These are phyloP conservation scores for Leucopsar rothschildi DNA, from an alignment of 2,113 vertebrate species.

Conservation along the genomic window DNA sequence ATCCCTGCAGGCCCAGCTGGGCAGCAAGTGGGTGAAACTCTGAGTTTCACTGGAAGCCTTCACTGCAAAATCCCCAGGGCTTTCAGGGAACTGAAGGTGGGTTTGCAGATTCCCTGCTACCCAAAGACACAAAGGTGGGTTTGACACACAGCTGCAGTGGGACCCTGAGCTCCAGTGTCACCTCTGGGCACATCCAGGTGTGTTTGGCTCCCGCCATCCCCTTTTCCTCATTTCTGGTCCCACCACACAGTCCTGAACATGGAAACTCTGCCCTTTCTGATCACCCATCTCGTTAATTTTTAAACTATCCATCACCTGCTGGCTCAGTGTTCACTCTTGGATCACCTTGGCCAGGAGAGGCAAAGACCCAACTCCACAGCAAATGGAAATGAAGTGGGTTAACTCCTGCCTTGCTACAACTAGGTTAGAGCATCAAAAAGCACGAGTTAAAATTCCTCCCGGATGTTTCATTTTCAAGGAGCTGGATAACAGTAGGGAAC, in stretches of 20 bases:
- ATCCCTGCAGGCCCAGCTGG: background rate
- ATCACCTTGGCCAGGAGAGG: background rate
- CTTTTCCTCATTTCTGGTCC: background rate
- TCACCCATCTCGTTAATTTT: background rate
- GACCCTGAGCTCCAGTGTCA: background rate
- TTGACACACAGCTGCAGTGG: background rate
- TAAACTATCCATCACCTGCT: background rate
- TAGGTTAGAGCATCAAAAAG: background rate
- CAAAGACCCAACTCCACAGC: background rate
- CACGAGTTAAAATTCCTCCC: background rate
- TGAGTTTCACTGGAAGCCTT: background rate
- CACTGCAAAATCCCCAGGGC: background rate
- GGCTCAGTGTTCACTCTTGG: background rate
- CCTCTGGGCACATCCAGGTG: background rate
- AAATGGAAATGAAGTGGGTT: background rate
- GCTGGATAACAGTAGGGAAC: background rate
- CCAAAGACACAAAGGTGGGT: background rate
- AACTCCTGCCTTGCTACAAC: background rate
- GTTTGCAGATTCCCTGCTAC: background rate
- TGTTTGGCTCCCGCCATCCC: background rate
- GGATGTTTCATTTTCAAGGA: background rate
- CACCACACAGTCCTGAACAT: background rate
- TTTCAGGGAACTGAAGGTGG: rapidly evolving
- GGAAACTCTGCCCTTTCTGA: background rate
- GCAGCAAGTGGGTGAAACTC: rapidly evolving